Evolutionary conservation across 2,113 vertebrate genomes (phyloP).

Genomic region (Cyprinus carpio): DNA sequence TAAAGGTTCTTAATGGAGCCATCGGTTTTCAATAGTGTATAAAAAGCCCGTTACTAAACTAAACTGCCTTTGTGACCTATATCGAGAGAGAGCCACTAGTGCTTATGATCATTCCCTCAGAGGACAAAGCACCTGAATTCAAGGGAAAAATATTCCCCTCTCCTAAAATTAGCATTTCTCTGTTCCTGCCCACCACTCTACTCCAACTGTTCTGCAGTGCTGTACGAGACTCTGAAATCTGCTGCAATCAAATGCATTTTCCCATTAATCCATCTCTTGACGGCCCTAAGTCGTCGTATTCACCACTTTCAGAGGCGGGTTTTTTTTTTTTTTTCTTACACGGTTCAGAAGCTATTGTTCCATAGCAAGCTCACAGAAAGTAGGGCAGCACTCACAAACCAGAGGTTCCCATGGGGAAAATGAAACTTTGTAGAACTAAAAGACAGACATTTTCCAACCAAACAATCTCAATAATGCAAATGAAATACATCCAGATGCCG

Average conservation of each 20-base stretch:
- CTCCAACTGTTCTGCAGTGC: constrained; percentile 15
- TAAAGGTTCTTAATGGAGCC: neutral
- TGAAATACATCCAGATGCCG: constrained; percentile 14
- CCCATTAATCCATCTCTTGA: constrained; percentile 40
- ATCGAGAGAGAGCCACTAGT: constrained; percentile 10
- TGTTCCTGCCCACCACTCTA: constrained; percentile 10
- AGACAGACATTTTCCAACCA: constrained; percentile 47
- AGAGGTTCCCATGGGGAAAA: constrained; percentile 37
- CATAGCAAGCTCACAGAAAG: constrained; percentile 41
- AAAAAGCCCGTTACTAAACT: neutral
- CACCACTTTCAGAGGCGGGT: constrained; percentile 23
- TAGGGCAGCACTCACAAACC: constrained; percentile 48
- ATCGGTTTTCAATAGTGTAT: neutral
- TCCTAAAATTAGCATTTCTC: constrained; percentile 47
- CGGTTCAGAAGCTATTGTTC: constrained; percentile 42
- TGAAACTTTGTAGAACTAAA: constrained; percentile 46
- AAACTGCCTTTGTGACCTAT: constrained; percentile 16
- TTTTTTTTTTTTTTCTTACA: neutral
- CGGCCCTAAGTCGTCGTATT: constrained; percentile 30
- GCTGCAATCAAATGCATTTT: constrained; percentile 37
- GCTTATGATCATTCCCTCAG: constrained; percentile 26
- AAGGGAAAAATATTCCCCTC: constrained; percentile 25
- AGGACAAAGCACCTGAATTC: constrained; percentile 28
- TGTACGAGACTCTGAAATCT: constrained; percentile 35
- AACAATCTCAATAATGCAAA: constrained; percentile 50